phyloP scores from a whole-genome alignment of 2,797 vertebrate species.

The Austrolebias charrua region DNA sequence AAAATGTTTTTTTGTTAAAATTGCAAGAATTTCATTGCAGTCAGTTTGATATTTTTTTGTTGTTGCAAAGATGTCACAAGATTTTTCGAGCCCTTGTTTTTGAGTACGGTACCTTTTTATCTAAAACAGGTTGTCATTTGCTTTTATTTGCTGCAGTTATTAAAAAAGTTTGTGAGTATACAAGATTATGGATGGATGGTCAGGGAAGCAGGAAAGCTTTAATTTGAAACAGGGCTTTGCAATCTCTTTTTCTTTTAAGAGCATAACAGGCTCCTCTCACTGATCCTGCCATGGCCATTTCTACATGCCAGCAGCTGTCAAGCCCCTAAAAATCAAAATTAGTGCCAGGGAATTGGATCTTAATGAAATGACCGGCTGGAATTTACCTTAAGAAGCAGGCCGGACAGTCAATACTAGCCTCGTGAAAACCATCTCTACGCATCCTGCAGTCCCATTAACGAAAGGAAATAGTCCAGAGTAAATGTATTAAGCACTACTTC shows the following conservation, averaged over 20 bases:
- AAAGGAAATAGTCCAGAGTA: conserved; percentile 74
- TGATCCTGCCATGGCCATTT: conserved; percentile 63
- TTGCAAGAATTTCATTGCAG: too few relatives aligned
- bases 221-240: conserved; percentile 65
- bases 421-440: conserved; percentile 60
- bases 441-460: conserved; percentile 65
- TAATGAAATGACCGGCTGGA: conserved; percentile 79
- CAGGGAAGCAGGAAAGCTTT: conserved; percentile 45
- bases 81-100: neutral
- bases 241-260: conserved; percentile 69
- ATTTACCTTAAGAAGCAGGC: conserved; percentile 70
- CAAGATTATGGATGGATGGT: conserved; percentile 53
- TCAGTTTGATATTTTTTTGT: neutral
- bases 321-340: conserved; percentile 74
- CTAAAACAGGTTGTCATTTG: neutral
- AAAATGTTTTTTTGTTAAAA: conserved; percentile 7
- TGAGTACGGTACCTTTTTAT: too few relatives aligned
- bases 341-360: conserved; percentile 64
- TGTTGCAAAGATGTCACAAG: neutral
- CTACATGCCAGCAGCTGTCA: conserved; percentile 73
- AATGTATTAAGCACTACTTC: conserved; percentile 73
- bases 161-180: conserved; percentile 37
- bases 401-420: conserved; percentile 66
- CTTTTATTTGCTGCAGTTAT: conserved; percentile 27
- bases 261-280: conserved; percentile 66